Conservation (phyloP, 2,113 vertebrate genomes). For the Danionella cerebrum region DNA sequence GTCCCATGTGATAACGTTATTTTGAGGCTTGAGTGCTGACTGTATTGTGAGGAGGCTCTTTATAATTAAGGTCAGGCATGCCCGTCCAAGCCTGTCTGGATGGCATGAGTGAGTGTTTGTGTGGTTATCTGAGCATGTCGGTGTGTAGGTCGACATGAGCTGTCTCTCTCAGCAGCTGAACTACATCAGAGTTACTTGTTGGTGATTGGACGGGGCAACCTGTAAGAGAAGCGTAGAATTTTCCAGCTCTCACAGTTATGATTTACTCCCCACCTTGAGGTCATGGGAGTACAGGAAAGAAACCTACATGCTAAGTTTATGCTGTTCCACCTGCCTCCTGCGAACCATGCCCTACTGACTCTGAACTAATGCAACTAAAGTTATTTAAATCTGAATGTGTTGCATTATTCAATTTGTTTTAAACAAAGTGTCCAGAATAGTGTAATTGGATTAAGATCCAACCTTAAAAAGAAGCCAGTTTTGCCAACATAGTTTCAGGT, state of each 20-base stretch:
- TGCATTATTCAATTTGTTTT: too few species aligned
- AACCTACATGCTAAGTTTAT: background rate
- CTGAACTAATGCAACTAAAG: background rate
- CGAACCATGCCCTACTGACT: background rate
- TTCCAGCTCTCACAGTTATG: background rate
- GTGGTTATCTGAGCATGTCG: conserved; percentile 1
- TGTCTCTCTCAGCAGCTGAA: background rate
- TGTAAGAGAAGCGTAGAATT: background rate
- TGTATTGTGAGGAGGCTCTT: conserved; percentile 5
- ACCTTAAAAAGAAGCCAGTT: too few species aligned
- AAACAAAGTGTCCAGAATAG: too few species aligned
- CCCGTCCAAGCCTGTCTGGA: conserved; percentile 6
- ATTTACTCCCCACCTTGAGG: background rate
- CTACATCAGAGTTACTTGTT: background rate
- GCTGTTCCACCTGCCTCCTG: background rate
- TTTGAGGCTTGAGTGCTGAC: conserved; percentile 6
- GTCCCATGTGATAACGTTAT: background rate
- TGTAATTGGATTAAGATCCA: too few species aligned
- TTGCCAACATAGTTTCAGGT: too few species aligned
- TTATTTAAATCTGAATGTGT: too few species aligned
- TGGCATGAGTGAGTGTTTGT: background rate
- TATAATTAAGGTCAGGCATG: conserved; percentile 20
- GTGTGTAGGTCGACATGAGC: background rate
- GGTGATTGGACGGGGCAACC: background rate
- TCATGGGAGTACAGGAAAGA: background rate